phyloP scores from a whole-genome alignment of 2,797 vertebrate genomes.

The Chaetophractus vellerosus region DNA sequence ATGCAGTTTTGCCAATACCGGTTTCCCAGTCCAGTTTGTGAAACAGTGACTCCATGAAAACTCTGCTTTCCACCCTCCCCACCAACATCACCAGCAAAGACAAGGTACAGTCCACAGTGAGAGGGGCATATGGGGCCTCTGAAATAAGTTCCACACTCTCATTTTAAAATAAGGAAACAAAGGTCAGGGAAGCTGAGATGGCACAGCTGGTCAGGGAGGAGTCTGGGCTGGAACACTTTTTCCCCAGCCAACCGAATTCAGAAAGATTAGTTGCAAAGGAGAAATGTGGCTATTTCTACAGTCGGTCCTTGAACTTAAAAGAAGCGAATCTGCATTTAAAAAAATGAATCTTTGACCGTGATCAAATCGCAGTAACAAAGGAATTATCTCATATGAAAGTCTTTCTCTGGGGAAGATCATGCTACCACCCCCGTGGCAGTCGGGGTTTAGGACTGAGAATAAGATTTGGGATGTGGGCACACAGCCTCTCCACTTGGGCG shows the following conservation, averaged over 20 bases:
- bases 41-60: background rate
- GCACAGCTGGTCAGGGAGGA: background rate
- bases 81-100: background rate
- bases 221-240: background rate
- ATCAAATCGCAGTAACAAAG: background rate
- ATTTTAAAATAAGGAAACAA: background rate
- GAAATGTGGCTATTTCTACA: background rate
- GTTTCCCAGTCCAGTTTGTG: accelerated
- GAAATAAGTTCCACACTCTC: background rate
- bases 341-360: background rate
- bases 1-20: background rate
- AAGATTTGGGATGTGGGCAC: background rate
- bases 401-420: background rate
- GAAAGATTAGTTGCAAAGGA: background rate
- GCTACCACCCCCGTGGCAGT: background rate
- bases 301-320: background rate
- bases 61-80: background rate
- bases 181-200: background rate
- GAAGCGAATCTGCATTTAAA: background rate
- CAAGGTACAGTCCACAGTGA: background rate
- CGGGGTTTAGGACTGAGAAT: background rate
- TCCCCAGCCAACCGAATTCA: background rate
- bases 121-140: background rate
- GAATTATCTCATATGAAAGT: background rate
- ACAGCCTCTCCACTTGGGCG: background rate